Percentiles rank a stretch among this genome's conserved stretches.
These are phyloP conservation scores for Sus scrofa DNA, from an alignment of 2,113 vertebrate species.

Conservation along the genomic window T2T-Sscrofa CM000828.6:62750501-62751000, in stretches of 20 bases:
- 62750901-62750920: too few species aligned
- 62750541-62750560: background rate
- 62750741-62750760: too few species aligned
- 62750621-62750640: background rate
- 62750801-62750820: too few species aligned
- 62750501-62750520: conserved; percentile 37
- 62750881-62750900: too few species aligned
- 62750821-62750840: background rate
- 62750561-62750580: background rate
- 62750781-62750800: too few species aligned
- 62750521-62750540: conserved; percentile 2
- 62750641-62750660: background rate
- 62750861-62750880: too few species aligned
- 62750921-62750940: too few species aligned
- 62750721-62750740: too few species aligned
- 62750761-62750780: too few species aligned
- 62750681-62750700: background rate
- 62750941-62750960: too few species aligned
- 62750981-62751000: too few species aligned
- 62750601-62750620: background rate
- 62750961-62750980: too few species aligned
- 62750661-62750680: background rate
- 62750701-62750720: conserved; percentile 52
- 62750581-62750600: background rate
- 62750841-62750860: background rate